phyloP scores from a whole-genome alignment of 2,888 invertebrate genomes.

The Drosophila siamana region DNA sequence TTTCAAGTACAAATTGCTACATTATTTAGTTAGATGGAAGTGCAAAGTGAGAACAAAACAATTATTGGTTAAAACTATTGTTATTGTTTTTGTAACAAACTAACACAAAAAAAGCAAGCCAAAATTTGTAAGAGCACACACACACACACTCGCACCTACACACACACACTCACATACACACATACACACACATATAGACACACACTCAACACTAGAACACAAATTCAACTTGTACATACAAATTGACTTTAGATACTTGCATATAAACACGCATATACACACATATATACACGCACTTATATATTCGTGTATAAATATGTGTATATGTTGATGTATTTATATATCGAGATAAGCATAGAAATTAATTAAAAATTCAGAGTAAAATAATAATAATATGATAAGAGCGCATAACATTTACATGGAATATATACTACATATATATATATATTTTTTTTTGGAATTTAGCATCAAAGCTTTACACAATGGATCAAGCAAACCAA shows the following conservation, averaged over 20 bases:
- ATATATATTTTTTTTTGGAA: constrained; percentile 27
- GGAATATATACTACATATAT: constrained; percentile 10
- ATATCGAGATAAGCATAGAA: constrained; percentile 24
- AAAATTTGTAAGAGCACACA: constrained; percentile 32
- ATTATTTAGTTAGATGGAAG: constrained; percentile 32
- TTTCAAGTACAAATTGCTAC: constrained; percentile 58
- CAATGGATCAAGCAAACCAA: background rate
- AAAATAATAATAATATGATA: background rate
- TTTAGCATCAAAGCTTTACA: constrained; percentile 37
- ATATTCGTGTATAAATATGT: constrained; percentile 7
- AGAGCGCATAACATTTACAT: constrained; percentile 23
- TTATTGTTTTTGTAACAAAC: constrained; percentile 25
- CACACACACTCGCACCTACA: constrained; percentile 16
- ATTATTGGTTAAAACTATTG: constrained; percentile 16
- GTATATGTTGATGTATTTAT: constrained; percentile 17
- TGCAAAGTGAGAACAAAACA: constrained; percentile 10
- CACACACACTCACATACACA: constrained; percentile 15
- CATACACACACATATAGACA: constrained; percentile 10
- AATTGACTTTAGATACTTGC: constrained; percentile 17
- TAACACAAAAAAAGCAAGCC: background rate
- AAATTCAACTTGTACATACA: constrained; percentile 36
- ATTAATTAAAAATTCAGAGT: constrained; percentile 22
- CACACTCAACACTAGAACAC: background rate
- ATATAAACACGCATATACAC: constrained; percentile 1
- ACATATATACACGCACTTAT: constrained; percentile 13